Evolutionary conservation across 1,140 invertebrate genomes (phyloP).

Genomic region (Ips typographus): DNA sequence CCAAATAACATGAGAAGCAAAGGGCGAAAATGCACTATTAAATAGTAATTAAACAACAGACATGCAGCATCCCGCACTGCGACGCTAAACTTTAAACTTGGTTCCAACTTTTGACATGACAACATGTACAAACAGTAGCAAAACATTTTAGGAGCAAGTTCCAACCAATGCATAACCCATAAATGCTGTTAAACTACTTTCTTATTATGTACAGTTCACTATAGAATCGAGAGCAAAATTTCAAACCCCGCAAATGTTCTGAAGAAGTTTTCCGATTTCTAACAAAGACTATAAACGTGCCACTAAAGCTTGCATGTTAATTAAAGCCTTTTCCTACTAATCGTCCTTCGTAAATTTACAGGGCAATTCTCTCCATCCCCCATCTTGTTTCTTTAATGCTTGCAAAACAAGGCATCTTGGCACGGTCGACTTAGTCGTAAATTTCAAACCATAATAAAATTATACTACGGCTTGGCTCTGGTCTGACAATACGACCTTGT

Average conservation of each 20-base stretch:
- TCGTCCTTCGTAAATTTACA: constrained; percentile 25
- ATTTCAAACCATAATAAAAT: constrained; percentile 29
- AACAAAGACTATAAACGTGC: constrained; percentile 3
- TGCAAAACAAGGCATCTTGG: constrained; percentile 28
- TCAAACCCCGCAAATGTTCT: too few relatives aligned
- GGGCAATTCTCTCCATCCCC: constrained; percentile 24
- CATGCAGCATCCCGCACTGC: constrained; percentile 16
- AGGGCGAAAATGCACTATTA: constrained; percentile 18
- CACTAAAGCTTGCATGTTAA: constrained; percentile 32
- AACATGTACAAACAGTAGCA: constrained; percentile 20
- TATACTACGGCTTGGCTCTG: constrained; percentile 23
- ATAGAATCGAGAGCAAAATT: too few relatives aligned
- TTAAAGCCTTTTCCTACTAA: constrained; percentile 33
- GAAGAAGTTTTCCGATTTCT: too few relatives aligned
- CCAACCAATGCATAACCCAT: constrained; percentile 25
- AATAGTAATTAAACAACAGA: constrained; percentile 18
- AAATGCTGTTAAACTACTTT: constrained; percentile 1
- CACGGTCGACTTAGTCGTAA: constrained; percentile 27
- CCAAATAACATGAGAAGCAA: not conserved
- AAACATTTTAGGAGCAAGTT: constrained; percentile 23
- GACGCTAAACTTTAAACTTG: constrained; percentile 21
- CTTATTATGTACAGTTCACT: not conserved
- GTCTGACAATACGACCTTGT: not conserved
- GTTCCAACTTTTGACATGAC: constrained; percentile 23
- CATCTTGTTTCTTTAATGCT: constrained; percentile 30